These are phyloP conservation scores for Copsychus sechellarum DNA, from an alignment of 2,113 vertebrate genomes.

Conservation along the genomic window DNA sequence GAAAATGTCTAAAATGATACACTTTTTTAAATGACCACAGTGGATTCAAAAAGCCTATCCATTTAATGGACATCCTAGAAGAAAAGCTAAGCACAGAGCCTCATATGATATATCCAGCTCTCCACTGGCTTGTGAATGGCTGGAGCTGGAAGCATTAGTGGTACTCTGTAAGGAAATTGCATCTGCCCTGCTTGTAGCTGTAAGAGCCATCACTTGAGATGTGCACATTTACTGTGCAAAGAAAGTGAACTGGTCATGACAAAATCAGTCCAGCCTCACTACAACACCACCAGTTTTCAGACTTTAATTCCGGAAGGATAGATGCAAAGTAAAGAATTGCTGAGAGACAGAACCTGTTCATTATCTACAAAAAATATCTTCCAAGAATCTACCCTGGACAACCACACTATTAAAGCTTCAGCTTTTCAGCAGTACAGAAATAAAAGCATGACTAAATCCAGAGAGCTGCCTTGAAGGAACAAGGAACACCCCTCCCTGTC, in stretches of 20 bases:
- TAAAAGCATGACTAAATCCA: neutral
- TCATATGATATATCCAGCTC: neutral
- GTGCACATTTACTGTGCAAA: neutral
- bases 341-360: neutral
- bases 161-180: neutral
- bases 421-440: neutral
- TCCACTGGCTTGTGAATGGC: accelerated
- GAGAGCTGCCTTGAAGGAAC: neutral
- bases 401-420: neutral
- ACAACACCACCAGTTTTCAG: neutral
- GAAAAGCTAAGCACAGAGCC: neutral
- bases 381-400: neutral
- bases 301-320: neutral
- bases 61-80: neutral
- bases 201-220: neutral
- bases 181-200: neutral
- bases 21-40: neutral
- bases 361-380: neutral
- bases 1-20: neutral
- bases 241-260: neutral
- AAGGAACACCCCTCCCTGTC: neutral
- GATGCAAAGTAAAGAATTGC: neutral
- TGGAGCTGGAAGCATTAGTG: neutral
- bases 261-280: neutral
- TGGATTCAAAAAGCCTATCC: neutral